Conservation (phyloP, 2,888 invertebrate genomes). For the Sphaerophoria taeniata region DNA sequence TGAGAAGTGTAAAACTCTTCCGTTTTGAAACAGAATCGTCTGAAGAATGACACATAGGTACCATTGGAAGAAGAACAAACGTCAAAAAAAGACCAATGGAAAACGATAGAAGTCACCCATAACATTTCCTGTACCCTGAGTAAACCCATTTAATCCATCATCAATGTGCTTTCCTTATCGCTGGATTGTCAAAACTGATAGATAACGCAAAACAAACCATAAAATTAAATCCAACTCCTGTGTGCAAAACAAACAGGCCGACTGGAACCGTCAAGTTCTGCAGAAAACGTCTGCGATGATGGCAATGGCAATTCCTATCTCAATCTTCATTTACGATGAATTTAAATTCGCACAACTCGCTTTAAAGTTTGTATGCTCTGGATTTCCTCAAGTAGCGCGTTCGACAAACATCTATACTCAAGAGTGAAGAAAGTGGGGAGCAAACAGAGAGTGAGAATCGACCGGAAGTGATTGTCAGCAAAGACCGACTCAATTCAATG, state of each 20-base stretch:
- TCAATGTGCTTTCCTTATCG: conserved; percentile 10
- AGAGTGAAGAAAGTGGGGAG: conserved; percentile 67
- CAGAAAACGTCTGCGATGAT: neutral
- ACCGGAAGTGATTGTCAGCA: conserved; percentile 80
- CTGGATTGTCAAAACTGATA: conserved; percentile 14
- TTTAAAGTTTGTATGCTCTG: conserved; percentile 16
- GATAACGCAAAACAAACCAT: neutral
- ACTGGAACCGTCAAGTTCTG: neutral
- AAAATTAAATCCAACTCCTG: neutral
- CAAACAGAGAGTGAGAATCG: conserved; percentile 71
- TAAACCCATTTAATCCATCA: conserved; percentile 14
- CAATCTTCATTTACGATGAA: conserved; percentile 13
- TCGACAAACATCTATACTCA: conserved; percentile 80
- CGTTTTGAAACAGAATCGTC: no score
- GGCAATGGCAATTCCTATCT: neutral
- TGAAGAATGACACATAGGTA: no score
- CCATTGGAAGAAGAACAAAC: neutral
- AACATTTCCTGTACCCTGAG: neutral
- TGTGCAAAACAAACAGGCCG: neutral
- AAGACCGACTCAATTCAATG: conserved; percentile 71
- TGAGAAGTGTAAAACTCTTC: no score
- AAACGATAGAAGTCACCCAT: no score
- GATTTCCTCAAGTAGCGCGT: conserved; percentile 38
- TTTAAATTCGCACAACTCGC: conserved; percentile 19
- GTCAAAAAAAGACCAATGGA: neutral